Evolutionary conservation across 2,113 vertebrate species (phyloP).

Genomic region (Cephalopholis sonnerati): DNA sequence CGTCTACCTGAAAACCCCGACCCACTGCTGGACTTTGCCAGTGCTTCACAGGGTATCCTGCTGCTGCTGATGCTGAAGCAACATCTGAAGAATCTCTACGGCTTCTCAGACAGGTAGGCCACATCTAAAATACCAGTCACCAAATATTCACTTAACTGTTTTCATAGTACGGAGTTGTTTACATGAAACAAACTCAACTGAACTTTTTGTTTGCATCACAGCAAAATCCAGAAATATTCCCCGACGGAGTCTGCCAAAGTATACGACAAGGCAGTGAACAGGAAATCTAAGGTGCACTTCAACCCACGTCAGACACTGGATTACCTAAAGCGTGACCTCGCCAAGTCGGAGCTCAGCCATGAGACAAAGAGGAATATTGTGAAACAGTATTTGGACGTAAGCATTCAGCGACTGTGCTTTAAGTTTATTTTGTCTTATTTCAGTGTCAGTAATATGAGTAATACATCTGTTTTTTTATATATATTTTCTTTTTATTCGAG

Average conservation of each 20-base stretch:
- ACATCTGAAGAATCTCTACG: constrained; percentile 97
- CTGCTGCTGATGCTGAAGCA: constrained; percentile 96
- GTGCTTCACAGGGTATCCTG: constrained; percentile 97
- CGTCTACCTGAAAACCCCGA: constrained; percentile 93
- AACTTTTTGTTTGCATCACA: constrained; percentile 74
- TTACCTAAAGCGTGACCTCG: constrained; percentile 90
- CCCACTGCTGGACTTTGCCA: constrained; percentile 96
- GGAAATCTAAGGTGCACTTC: constrained; percentile 95
- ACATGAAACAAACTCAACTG: not conserved
- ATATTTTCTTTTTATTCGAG: too few relatives aligned
- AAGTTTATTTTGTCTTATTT: not conserved
- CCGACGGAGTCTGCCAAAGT: constrained; percentile 98
- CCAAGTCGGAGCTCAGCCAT: constrained; percentile 89
- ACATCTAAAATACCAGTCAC: not conserved
- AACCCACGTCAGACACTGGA: constrained; percentile 95
- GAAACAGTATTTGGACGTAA: constrained; percentile 97
- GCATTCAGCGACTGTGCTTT: constrained; percentile 59
- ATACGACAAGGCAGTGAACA: constrained; percentile 97
- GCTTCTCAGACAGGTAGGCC: constrained; percentile 96
- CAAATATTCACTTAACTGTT: not conserved
- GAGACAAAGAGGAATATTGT: constrained; percentile 95
- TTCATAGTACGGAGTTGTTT: not conserved
- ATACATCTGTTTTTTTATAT: not conserved
- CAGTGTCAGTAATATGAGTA: not conserved
- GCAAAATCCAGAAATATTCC: constrained; percentile 99